Evolutionary conservation across 2,797 vertebrate species (phyloP).

Genomic region (Parauchenoglanis ngamensis): DNA sequence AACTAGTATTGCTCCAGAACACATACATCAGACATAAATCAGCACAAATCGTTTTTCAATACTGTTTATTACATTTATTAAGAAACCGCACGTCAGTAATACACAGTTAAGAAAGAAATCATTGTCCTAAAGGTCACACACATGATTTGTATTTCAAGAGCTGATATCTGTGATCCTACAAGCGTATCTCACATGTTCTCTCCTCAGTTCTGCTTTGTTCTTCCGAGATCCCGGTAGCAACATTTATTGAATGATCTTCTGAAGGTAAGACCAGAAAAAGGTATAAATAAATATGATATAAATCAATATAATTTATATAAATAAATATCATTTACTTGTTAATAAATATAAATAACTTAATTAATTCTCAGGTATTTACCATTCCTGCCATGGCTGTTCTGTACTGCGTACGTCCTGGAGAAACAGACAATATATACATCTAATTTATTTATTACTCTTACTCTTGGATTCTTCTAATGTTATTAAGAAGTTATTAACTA

Average conservation of each 20-base stretch:
- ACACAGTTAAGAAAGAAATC: background rate
- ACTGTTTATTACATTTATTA: background rate
- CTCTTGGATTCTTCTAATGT: background rate
- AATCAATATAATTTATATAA: background rate
- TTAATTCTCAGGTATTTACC: background rate
- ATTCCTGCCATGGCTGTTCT: background rate
- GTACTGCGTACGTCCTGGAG: background rate
- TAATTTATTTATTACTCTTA: background rate
- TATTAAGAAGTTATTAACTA: background rate
- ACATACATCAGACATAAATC: background rate
- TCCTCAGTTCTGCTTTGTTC: no score
- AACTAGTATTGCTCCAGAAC: no score
- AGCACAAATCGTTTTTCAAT: background rate
- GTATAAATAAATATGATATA: background rate
- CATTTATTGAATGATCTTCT: background rate
- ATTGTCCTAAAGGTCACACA: background rate
- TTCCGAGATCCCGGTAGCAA: background rate
- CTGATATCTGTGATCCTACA: background rate
- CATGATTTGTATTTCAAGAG: background rate
- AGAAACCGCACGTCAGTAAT: background rate
- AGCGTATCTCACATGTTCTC: background rate
- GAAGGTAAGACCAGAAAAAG: background rate
- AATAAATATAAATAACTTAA: background rate
- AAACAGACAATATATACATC: background rate
- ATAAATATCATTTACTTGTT: background rate